Base-by-base conservation (phyloP, 1,140 invertebrate species). In the Hypsibius dujardini region DNA sequence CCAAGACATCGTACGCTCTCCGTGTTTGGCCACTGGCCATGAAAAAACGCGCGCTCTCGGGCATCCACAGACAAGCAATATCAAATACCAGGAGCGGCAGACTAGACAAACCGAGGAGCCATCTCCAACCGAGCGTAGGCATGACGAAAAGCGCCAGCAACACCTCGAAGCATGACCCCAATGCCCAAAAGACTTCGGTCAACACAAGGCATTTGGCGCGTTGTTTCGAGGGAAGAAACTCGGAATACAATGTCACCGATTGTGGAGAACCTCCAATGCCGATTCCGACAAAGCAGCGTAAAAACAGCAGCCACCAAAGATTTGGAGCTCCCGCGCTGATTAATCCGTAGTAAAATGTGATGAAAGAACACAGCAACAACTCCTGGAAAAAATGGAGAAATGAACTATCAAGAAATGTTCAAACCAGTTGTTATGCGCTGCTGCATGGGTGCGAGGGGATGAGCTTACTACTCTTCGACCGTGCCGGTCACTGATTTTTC, bases 211-310 rank as follows among this genome's bases (percentile, higher is more conserved):
- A 95, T 81, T 91, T 92, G 46, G 90, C 90, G 77, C 92, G 83
- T 77, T 94, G 90, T 78, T 91, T 90, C 62, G 89, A 87, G 28
- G 92, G 92, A 70, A 96, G 81, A 84, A 95, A 95, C 81, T 96
- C 93, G 28, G 92, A 89, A 83, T 95, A 95, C 71, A 96, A 80
- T n/a, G 92, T 95, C 1, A 95, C 90, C 92, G 92, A 92, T 81
- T 96, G 93, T 72, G 92, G 91, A 46, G 92, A 90, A 80, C 92
- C 94, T 73, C 93, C 92, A 78, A 96, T 93, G 45, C 91, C 90
- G 84, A 97, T 95, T 14, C 93, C 93, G 62, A 95, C 92, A 1
- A 95, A 82, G 50, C 90, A 90, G 78, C 93, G 83, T 46, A 96
- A 82, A 71, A 95, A 84, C 28, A 97, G 79, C 46, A 97, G 83